A percentile compares a stretch with the other conserved stretches of the same genome.
phyloP scores from a whole-genome alignment of 2,888 invertebrate genomes.

The Caenorhabditis angaria region DNA sequence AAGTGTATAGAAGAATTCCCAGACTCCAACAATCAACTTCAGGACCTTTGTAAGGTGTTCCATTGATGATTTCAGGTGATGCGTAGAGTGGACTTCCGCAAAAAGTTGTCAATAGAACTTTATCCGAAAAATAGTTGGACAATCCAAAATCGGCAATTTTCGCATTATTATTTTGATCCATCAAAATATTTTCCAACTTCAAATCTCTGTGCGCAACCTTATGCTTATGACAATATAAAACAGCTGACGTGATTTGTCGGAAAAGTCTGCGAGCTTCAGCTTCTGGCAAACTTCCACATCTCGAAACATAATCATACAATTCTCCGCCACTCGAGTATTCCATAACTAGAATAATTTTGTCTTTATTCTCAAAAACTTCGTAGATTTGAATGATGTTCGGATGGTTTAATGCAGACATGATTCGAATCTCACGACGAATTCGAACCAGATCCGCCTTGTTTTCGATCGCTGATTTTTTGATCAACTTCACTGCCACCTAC shows the following conservation, averaged over 20 bases:
- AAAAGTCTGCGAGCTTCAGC: conserved; percentile 93
- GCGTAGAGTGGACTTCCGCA: conserved; percentile 76
- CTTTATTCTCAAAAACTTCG: conserved; percentile 99
- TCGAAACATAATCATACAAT: conserved; percentile 93
- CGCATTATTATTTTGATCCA: conserved; percentile 73
- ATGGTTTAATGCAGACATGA: conserved; percentile 96
- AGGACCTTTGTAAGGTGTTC: conserved; percentile 83
- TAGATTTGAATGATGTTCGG: conserved; percentile 99
- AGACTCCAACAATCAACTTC: conserved; percentile 86
- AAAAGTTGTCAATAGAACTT: conserved; percentile 74
- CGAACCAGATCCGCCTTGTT: conserved; percentile 91
- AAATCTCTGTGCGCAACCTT: conserved; percentile 75
- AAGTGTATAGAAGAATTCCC: conserved; percentile 93
- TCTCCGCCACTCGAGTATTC: conserved; percentile 98
- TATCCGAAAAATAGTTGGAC: conserved; percentile 83
- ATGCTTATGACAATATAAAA: conserved; percentile 92
- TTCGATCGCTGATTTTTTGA: conserved; percentile 75
- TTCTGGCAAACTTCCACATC: conserved; percentile 78
- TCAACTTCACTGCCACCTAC: conserved; percentile 87
- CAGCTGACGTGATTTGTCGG: conserved; percentile 93
- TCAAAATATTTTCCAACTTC: conserved; percentile 75
- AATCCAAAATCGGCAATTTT: conserved; percentile 97
- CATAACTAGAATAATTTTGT: conserved; percentile 99
- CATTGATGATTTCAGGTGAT: conserved; percentile 74
- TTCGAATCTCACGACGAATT: conserved; percentile 95